Percentiles rank a stretch among this genome's conserved stretches.
These are phyloP conservation scores for Lymantria monacha DNA, from an alignment of 2,888 invertebrate genomes.

Conservation along the genomic window DNA sequence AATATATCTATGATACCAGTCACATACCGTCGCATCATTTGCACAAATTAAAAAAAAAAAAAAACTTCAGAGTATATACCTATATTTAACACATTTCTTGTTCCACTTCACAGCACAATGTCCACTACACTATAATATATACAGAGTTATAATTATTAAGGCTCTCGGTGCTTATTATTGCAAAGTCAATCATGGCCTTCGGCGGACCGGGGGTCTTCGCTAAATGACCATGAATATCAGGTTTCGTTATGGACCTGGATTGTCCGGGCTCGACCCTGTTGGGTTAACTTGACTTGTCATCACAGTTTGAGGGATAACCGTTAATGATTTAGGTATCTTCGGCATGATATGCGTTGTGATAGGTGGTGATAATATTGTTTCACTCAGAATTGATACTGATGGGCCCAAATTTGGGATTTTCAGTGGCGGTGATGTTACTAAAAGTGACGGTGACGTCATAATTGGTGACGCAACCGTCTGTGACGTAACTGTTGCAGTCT, in stretches of 20 bases:
- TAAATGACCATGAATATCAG: conserved; percentile 58
- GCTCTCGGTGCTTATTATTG: conserved; percentile 58
- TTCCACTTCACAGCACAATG: conserved; percentile 62
- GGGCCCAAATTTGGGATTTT: conserved; percentile 62
- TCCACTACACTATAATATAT: conserved; percentile 65
- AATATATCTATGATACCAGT: conserved; percentile 7
- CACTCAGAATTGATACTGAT: conserved; percentile 59
- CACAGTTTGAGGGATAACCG: conserved; percentile 87
- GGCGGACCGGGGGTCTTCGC: conserved; percentile 40
- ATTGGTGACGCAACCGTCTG: conserved; percentile 44
- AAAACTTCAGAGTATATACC: conserved; percentile 42
- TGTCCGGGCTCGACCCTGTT: conserved; percentile 18
- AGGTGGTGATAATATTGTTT: conserved; percentile 47
- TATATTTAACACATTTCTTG: conserved; percentile 56
- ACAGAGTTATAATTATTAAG: conserved; percentile 73
- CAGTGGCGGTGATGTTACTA: conserved; percentile 55
- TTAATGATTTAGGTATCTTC: conserved; percentile 90
- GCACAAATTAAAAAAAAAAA: conserved; percentile 56
- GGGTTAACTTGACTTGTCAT: conserved; percentile 22
- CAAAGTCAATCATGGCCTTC: conserved; percentile 24
- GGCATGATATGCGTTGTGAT: conserved; percentile 80
- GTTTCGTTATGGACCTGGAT: conserved; percentile 63
- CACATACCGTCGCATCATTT: conserved; percentile 61
- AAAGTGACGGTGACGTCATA: conserved; percentile 51
- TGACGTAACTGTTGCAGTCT: conserved; percentile 67